Base-by-base conservation (phyloP, 1,140 invertebrate genomes). In the Coboldia fuscipes region DNA sequence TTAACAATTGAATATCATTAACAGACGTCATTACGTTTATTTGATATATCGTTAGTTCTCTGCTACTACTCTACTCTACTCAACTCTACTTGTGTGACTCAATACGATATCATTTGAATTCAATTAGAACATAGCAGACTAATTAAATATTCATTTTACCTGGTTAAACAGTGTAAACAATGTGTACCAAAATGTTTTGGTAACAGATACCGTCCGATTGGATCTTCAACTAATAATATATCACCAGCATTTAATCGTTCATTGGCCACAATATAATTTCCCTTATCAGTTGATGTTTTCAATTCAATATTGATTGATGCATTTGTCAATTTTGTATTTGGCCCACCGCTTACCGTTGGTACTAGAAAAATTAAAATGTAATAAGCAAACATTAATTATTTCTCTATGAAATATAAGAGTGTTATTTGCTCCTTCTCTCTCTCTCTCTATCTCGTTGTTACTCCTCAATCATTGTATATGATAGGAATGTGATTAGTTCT, bases 91-190 rank as follows among this genome's bases (percentile, higher is more conserved):
- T n/a, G n/a, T n/a, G n/a, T n/a, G n/a, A n/a, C n/a, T n/a, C n/a
- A n/a, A n/a, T n/a, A n/a, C n/a, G n/a, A n/a, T n/a, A n/a, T n/a
- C n/a, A n/a, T n/a, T n/a, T n/a, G n/a, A n/a, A n/a, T n/a, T n/a
- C n/a, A n/a, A n/a, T n/a, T n/a, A n/a, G n/a, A n/a, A n/a, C n/a
- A n/a, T n/a, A n/a, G n/a, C n/a, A n/a, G n/a, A n/a, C n/a, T n/a
- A n/a, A n/a, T n/a, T n/a, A n/a, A n/a, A n/a, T n/a, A n/a, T n/a
- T n/a, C 7, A 30, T 12, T 17, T 33, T 9, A 75, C 72, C 75
- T 66, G 39, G 61, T 54, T 42, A 84, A 80, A 51, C 86, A 92
- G 45, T 85, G 69, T 37, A 80, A 70, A 48, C 86, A 93, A 50
- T 88, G 75, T 6, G 69, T 72, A 3, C 71, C 68, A 50, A 70